Evolutionary conservation across 1,140 invertebrate species (phyloP), one percentile per base, ranked within the genome.

Genomic region (Ips typographus): DNA sequence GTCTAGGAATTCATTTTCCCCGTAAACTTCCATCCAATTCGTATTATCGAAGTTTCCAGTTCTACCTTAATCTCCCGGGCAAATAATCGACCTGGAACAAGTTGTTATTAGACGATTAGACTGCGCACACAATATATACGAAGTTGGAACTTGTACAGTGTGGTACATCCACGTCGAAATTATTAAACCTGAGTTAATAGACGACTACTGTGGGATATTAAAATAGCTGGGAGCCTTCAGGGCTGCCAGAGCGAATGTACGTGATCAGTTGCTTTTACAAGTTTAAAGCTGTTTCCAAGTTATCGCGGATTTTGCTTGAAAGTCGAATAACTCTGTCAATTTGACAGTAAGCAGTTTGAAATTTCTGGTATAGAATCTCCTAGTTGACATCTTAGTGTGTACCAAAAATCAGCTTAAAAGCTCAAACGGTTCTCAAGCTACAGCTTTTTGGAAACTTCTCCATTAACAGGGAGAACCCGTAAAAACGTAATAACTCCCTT

Each of bases 81-180:
- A 65, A 65, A 65, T 43, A 41, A 55, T 65, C 62, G n/a, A 42
- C 37, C 39, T 56, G n/a, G 62, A 65, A 55, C 52, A 55, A 55
- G 40, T 38, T 65, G 51, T 65, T 65, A 53, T 55, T 65, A 65
- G 62, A 8, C 8, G 40, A 65, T 65, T 65, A 65, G 7, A 53
- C 40, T 55, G 62, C 52, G 56, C 40, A 39, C n/a, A 37, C n/a
- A n/a, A n/a, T n/a, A 41, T 65, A 39, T 43, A 7, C 39, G 36
- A 65, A 65, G 62, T 65, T 65, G 8, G 51, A 65, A 65, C 62
- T 65, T 55, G 52, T 41, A 53, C 62, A 37, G 39, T 56, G n/a
- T n/a, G 42, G 49, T 57, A 66, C 64, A 56, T 66, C 40, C 55
- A 66, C 39, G 43, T 66, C 64, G 64, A 58, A 66, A 57, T 66